phyloP scores from a whole-genome alignment of 2,888 invertebrate species.

The Amiota communis region DNA sequence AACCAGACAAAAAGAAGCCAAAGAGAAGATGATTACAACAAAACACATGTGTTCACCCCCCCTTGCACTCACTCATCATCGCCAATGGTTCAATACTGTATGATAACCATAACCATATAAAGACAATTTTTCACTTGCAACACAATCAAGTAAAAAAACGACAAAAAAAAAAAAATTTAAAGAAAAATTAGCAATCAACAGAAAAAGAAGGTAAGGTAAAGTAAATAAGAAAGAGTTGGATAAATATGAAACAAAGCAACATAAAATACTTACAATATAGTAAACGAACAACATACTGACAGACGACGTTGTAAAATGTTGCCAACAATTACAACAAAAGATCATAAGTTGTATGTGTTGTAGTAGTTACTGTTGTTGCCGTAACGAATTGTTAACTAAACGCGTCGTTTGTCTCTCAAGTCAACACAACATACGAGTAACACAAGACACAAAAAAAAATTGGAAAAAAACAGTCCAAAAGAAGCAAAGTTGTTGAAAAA shows the following conservation, averaged over 20 bases:
- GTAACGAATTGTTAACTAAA: slow-evolving; percentile 20
- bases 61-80: background rate
- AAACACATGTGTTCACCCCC: too few species aligned
- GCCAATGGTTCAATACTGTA: slow-evolving; percentile 1
- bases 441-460: background rate
- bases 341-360: slow-evolving; percentile 1
- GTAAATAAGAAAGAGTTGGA: background rate
- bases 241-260: too few species aligned
- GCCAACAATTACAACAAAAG: slow-evolving; percentile 27
- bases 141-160: slow-evolving; percentile 21
- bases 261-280: background rate
- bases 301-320: slow-evolving; percentile 43
- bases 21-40: too few species aligned
- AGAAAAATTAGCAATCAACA: background rate
- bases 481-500: slow-evolving; percentile 10
- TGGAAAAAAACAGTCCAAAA: background rate
- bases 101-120: background rate
- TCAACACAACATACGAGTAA: background rate
- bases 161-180: slow-evolving; percentile 21
- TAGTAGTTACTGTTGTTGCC: background rate
- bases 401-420: slow-evolving; percentile 26
- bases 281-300: slow-evolving; percentile 43
- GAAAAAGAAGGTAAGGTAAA: background rate
- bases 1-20: too few species aligned
- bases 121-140: slow-evolving; percentile 8